Base-by-base conservation (phyloP, 1,140 invertebrate species). In the Cotesia typhae region DNA sequence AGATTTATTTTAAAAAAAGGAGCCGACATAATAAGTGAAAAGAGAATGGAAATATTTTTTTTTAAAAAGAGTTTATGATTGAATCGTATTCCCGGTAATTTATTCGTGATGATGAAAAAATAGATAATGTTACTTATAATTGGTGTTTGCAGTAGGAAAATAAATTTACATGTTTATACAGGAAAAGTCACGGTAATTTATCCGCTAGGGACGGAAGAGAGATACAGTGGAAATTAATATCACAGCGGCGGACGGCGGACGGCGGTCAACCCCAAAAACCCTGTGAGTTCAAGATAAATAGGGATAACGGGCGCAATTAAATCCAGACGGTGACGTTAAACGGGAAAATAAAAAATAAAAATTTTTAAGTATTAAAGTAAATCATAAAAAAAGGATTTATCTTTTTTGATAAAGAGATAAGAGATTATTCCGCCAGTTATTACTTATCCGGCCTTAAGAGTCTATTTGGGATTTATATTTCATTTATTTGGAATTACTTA, bases 201-300 rank as follows among this genome's bases (percentile, higher is more conserved):
- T 55, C 53, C 53, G 53, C 12, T n/a, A 55, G 53, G 53, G 12
- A 55, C 41, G 41, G 10, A 6, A 47, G 41, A 47, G 41, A 60
- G 20, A 12, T 60, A 36, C 28, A 60, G 9, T 10, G 55, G 57
- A 68, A 68, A 73, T 74, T 74, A 74, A 74, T 74, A 74, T 67
- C 68, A 69, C 41, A 52, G 67, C 57, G 38, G 63, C 17, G 53
- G 53, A 55, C 55, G 35, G 47, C 57, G 72, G 72, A 55, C 55
- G 35, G 47, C 57, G 72, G 72, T 74, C 72, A 70, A 70, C 67
- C 68, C 65, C 67, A 70, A 74, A 74, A 70, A 67, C 66, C 73
- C 57, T 63, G 53, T 63, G 17, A 66, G 41, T 52, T 37, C 41
- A 41, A 66, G 64, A 66, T 66, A 66, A 52, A 66, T 51, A 51